These are phyloP conservation scores for Limenitis camilla DNA, from an alignment of 2,888 invertebrate genomes.

Conservation along the genomic window DNA sequence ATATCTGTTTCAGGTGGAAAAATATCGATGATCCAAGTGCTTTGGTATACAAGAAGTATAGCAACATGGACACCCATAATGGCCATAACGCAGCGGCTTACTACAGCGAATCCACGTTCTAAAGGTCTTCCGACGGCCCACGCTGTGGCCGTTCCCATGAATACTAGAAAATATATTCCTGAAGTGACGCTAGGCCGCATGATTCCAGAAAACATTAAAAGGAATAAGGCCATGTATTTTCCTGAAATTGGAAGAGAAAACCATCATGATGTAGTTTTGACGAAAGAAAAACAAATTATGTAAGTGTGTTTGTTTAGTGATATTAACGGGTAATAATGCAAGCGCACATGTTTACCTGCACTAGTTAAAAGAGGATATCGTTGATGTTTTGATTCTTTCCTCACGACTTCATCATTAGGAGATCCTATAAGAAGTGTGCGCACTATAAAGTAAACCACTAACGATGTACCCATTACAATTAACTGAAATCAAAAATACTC, in stretches of 20 bases:
- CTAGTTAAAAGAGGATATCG: constrained; percentile 51
- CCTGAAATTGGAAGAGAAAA: constrained; percentile 56
- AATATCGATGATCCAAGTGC: constrained; percentile 84
- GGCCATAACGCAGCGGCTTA: constrained; percentile 81
- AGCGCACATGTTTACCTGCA: constrained; percentile 40
- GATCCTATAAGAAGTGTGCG: constrained; percentile 39
- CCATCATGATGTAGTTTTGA: background rate
- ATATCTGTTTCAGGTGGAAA: constrained; percentile 80
- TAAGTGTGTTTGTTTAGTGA: background rate
- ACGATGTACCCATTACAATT: constrained; percentile 41
- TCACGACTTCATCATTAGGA: constrained; percentile 24
- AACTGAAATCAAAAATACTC: constrained; percentile 41
- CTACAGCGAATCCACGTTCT: constrained; percentile 83
- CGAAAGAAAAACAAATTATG: background rate
- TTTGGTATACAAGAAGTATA: constrained; percentile 86
- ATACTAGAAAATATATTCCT: constrained; percentile 89
- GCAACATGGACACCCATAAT: constrained; percentile 84
- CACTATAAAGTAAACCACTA: constrained; percentile 43
- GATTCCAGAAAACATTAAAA: constrained; percentile 82
- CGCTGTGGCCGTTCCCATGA: constrained; percentile 88
- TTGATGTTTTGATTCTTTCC: constrained; percentile 49
- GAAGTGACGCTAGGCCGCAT: constrained; percentile 88
- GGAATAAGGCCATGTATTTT: constrained; percentile 77
- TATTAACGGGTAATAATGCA: background rate
- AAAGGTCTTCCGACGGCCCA: constrained; percentile 89